phyloP scores from a whole-genome alignment of 2,888 invertebrate genomes.

The Pristionchus entomophagus region DNA sequence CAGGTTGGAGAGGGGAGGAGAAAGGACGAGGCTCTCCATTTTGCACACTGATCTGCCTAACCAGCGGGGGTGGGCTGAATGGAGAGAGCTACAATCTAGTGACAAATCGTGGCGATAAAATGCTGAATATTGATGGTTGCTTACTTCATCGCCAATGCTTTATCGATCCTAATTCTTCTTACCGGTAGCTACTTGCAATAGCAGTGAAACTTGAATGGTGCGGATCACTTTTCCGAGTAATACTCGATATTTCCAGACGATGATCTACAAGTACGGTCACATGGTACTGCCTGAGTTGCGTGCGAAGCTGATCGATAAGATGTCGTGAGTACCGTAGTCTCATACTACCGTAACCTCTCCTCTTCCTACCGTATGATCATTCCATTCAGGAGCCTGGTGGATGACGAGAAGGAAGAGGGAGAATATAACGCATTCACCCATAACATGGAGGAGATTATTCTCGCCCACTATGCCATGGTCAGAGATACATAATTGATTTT shows the following conservation, averaged over 20 bases:
- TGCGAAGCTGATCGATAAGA: constrained; percentile 17
- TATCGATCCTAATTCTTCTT: too few species aligned
- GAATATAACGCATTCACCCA: background rate
- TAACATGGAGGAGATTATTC: background rate
- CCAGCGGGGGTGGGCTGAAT: too few species aligned
- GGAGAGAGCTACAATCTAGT: too few species aligned
- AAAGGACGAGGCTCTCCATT: too few species aligned
- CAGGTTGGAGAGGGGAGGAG: background rate
- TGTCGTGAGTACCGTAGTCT: constrained; percentile 24
- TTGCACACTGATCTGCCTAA: too few species aligned
- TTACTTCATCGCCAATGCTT: too few species aligned
- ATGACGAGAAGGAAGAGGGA: background rate
- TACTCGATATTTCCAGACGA: background rate
- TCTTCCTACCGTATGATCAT: background rate
- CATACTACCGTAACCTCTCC: too few species aligned
- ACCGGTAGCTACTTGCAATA: too few species aligned
- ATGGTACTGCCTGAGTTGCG: background rate
- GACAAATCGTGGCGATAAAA: too few species aligned
- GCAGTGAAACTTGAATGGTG: too few species aligned
- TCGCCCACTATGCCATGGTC: constrained; percentile 1
- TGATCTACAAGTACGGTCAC: constrained; percentile 30
- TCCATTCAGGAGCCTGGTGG: background rate
- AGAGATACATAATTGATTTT: background rate
- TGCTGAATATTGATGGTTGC: too few species aligned
- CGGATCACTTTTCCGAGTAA: too few species aligned